Conservation (phyloP, 2,888 invertebrate genomes). For the Brachynemurus nebulosus region DNA sequence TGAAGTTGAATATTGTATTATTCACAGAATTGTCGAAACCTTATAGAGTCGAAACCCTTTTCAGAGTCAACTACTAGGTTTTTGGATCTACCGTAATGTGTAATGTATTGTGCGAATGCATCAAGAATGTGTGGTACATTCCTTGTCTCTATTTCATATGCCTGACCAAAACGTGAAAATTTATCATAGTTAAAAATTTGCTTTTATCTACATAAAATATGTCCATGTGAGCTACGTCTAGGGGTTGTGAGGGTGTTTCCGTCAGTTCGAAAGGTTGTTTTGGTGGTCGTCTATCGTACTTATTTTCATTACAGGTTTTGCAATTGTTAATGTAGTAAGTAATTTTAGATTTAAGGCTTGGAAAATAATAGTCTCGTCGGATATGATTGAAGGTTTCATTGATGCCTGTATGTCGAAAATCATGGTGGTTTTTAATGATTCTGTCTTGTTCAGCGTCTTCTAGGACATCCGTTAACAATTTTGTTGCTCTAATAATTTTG, state of each 20-base stretch:
- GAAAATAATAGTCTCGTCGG: constrained; percentile 14
- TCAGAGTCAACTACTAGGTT: constrained; percentile 17
- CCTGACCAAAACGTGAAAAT: constrained; percentile 17
- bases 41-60: constrained; percentile 16
- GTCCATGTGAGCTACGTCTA: constrained; percentile 8
- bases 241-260: constrained; percentile 5
- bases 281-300: constrained; percentile 11
- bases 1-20: constrained; percentile 17
- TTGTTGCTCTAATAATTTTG: not conserved
- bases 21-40: constrained; percentile 14
- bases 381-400: constrained; percentile 14
- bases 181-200: constrained; percentile 18
- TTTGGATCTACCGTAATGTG: not conserved
- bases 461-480: constrained; percentile 4
- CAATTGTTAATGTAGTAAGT: constrained; percentile 10
- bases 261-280: constrained; percentile 7
- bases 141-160: constrained; percentile 8
- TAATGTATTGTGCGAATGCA: not conserved
- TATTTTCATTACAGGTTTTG: constrained; percentile 8
- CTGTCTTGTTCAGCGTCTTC: constrained; percentile 8
- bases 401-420: constrained; percentile 15
- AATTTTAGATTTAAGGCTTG: constrained; percentile 9
- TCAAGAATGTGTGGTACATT: not conserved
- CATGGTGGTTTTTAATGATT: constrained; percentile 13
- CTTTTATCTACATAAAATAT: constrained; percentile 8